Base-by-base conservation (phyloP, 2,888 invertebrate genomes). In the Acronicta leporina region DNA sequence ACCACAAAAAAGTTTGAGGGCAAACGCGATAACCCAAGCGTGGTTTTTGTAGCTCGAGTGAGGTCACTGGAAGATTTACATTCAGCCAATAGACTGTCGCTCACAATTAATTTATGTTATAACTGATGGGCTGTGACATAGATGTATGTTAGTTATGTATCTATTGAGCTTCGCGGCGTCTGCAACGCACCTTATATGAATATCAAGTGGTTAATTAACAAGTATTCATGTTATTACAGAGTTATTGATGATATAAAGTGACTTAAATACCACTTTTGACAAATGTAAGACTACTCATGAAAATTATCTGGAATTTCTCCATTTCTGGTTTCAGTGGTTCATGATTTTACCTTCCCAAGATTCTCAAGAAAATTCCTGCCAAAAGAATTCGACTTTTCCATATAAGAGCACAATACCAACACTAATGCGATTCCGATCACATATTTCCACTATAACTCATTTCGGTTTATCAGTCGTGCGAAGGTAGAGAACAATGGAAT, bases 51-150 rank as follows among this genome's bases (percentile, higher is more conserved):
- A 60, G 63, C 63, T 64, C 55, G 60, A 67, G 64, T 75, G 82
- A 82, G 78, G 84, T 83, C 83, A 80, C 75, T 64, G 64, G 68
- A 70, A 77, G 73, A 80, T 83, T 85, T 79, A 80, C 78, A 82
- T 80, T 76, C 67, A 79, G 68, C 68, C 74, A 80, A 80, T 79
- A 74, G 71, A 79, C 71, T 50, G 65, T 55, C 60, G 57, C 50
- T 42, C 59, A 67, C 68, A 72, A 76, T 81, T 72, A 72, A 76
- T 79, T 72, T 68, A 79, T 80, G 61, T 62, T 64, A 53, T 59
- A 64, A 63, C 68, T 63, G 75, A 73, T 79, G 58, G 55, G 50
- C 59, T 65, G 51, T 63, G 75, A 60, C 73, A 66, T 49, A 67
- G 50, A 68, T 57, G 58, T 70, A 56, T 46, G 59, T 43, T 60